phyloP scores from a whole-genome alignment of 2,888 invertebrate species.

The Octodonta nipae region DNA sequence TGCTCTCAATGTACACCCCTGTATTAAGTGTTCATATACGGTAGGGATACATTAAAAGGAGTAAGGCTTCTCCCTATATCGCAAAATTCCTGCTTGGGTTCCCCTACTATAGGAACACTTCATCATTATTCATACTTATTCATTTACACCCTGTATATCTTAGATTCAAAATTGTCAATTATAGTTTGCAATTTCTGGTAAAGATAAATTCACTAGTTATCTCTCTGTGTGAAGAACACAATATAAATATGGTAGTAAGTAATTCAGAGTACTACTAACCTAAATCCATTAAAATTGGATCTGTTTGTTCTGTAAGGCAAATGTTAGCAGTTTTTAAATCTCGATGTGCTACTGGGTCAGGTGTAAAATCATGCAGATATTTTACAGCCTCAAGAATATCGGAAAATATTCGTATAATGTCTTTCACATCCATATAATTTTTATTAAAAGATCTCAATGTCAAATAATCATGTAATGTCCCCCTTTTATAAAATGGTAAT shows the following conservation, averaged over 20 bases:
- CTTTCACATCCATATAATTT: conserved; percentile 48
- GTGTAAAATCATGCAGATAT: conserved; percentile 58
- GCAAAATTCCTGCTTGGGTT: too few relatives aligned
- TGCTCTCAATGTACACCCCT: too few relatives aligned
- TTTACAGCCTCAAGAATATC: conserved; percentile 62
- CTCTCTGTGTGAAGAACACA: too few relatives aligned
- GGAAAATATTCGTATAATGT: conserved; percentile 54
- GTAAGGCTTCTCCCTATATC: too few relatives aligned
- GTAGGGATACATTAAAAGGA: too few relatives aligned
- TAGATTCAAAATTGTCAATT: conserved; percentile 2
- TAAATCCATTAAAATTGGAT: conserved; percentile 71
- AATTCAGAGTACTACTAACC: too few relatives aligned
- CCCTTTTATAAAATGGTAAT: conserved; percentile 65
- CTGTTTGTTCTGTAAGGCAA: conserved; percentile 55
- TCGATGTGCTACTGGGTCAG: conserved; percentile 64
- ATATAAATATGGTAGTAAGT: too few relatives aligned
- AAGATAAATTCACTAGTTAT: too few relatives aligned
- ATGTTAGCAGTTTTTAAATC: conserved; percentile 80
- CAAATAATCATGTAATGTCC: conserved; percentile 59
- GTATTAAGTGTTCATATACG: too few relatives aligned
- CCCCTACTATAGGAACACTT: too few relatives aligned
- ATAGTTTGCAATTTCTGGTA: background rate
- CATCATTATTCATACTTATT: too few relatives aligned
- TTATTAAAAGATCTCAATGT: conserved; percentile 43
- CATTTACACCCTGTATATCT: too few relatives aligned